Evolutionary conservation across 2,113 vertebrate genomes (phyloP).

Genomic region (Micronycteris hirsuta): DNA sequence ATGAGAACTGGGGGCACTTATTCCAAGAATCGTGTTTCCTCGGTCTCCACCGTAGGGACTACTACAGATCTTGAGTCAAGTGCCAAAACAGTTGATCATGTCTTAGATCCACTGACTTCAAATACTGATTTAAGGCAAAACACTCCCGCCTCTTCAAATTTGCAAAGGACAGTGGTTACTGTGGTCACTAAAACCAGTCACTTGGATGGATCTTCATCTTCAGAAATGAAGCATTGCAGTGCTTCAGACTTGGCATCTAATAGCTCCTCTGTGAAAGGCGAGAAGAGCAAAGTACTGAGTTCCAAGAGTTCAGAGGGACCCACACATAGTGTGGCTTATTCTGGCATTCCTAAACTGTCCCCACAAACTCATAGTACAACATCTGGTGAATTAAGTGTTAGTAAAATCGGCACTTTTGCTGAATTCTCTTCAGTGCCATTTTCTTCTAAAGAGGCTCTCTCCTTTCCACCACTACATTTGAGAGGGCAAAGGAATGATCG

Average conservation of each 20-base stretch:
- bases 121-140: constrained; percentile 62
- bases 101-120: constrained; percentile 34
- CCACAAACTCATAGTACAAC: constrained; percentile 48
- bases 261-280: constrained; percentile 78
- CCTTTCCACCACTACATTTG: constrained; percentile 72
- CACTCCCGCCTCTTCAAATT: constrained; percentile 40
- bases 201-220: constrained; percentile 52
- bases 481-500: constrained; percentile 79
- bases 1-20: constrained; percentile 73
- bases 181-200: constrained; percentile 69
- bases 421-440: constrained; percentile 79
- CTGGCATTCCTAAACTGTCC: constrained; percentile 68
- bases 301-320: constrained; percentile 83
- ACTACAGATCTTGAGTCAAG: constrained; percentile 63
- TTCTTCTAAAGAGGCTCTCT: constrained; percentile 83
- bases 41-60: constrained; percentile 5
- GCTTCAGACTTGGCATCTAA: constrained; percentile 69
- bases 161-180: constrained; percentile 57
- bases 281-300: constrained; percentile 83
- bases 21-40: constrained; percentile 69
- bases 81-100: constrained; percentile 67
- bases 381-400: constrained; percentile 61
- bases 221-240: constrained; percentile 64
- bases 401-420: constrained; percentile 70
- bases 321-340: constrained; percentile 74